Evolutionary conservation across 2,888 invertebrate genomes (phyloP).

Genomic region (Lutraria lutraria): DNA sequence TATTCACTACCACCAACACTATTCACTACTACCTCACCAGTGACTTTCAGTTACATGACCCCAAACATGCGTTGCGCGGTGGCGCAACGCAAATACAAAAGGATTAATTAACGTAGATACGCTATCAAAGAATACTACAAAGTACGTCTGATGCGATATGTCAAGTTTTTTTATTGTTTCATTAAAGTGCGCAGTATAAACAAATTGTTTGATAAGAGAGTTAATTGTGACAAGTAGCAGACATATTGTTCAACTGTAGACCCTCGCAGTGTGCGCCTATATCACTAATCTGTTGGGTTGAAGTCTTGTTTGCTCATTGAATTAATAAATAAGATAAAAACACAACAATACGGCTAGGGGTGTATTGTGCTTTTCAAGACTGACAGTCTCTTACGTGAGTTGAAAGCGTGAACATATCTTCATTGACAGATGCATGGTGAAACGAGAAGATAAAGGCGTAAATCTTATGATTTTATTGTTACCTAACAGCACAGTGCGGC

Average conservation of each 20-base stretch:
- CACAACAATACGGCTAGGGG: not conserved
- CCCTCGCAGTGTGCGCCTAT: not conserved
- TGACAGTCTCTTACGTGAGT: not conserved
- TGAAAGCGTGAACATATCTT: not conserved
- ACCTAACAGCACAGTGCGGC: not conserved
- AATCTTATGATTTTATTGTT: not conserved
- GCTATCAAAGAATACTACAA: too few species aligned
- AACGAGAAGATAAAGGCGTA: not conserved
- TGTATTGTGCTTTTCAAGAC: not conserved
- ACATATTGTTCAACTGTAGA: not conserved
- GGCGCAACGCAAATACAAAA: too few species aligned
- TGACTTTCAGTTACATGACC: too few species aligned
- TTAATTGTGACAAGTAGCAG: not conserved
- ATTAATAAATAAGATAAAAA: not conserved
- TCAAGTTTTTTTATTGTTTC: too few species aligned
- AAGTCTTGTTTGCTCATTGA: not conserved
- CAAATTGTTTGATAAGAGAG: constrained; percentile 4
- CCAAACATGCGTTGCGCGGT: too few species aligned
- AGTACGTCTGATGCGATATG: too few species aligned
- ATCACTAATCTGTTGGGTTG: not conserved
- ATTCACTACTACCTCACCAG: too few species aligned
- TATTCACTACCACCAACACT: too few species aligned
- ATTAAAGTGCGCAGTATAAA: not conserved
- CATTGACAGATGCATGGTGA: not conserved
- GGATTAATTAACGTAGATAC: too few species aligned